phyloP scores from a whole-genome alignment of 1,140 invertebrate species.

The Drosophila ogumai region DNA sequence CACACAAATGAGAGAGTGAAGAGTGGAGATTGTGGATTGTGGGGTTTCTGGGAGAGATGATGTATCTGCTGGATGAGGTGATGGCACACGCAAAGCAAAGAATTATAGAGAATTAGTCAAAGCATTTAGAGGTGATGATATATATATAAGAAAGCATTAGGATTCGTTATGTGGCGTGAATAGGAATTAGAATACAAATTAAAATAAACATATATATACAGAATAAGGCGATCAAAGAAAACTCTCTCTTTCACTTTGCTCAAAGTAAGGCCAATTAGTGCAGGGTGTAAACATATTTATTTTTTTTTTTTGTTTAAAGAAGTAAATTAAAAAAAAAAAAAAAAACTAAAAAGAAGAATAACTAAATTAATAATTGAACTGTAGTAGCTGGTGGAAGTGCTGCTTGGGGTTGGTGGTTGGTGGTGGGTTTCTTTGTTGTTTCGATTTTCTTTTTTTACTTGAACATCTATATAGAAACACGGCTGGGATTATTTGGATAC shows the following conservation, averaged over 20 bases:
- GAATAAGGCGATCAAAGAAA: slow-evolving; percentile 39
- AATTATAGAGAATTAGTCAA: slow-evolving; percentile 42
- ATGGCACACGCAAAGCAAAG: slow-evolving; percentile 28
- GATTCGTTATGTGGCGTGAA: slow-evolving; percentile 12
- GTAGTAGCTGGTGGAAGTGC: slow-evolving; percentile 42
- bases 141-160: slow-evolving; percentile 46
- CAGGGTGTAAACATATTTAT: slow-evolving; percentile 69
- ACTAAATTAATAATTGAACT: slow-evolving; percentile 67
- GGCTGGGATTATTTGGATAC: slow-evolving; percentile 25
- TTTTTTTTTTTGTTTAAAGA: slow-evolving; percentile 46
- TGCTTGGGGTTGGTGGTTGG: slow-evolving; percentile 26
- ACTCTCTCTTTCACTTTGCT: slow-evolving; percentile 50
- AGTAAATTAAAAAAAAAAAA: slow-evolving; percentile 24
- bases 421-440: slow-evolving; percentile 12
- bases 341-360: slow-evolving; percentile 47
- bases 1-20: slow-evolving; percentile 36
- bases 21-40: slow-evolving; percentile 1
- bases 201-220: slow-evolving; percentile 60
- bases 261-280: slow-evolving; percentile 75
- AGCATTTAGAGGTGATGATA: slow-evolving; percentile 22
- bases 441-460: slow-evolving; percentile 10
- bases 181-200: slow-evolving; percentile 46
- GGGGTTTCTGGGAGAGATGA: slow-evolving; percentile 6
- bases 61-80: slow-evolving; percentile 24
- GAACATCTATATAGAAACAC: slow-evolving; percentile 37